Evolutionary conservation across 2,888 invertebrate genomes (phyloP), one percentile per base, ranked within the genome.

Genomic region (Dynastes maya): DNA sequence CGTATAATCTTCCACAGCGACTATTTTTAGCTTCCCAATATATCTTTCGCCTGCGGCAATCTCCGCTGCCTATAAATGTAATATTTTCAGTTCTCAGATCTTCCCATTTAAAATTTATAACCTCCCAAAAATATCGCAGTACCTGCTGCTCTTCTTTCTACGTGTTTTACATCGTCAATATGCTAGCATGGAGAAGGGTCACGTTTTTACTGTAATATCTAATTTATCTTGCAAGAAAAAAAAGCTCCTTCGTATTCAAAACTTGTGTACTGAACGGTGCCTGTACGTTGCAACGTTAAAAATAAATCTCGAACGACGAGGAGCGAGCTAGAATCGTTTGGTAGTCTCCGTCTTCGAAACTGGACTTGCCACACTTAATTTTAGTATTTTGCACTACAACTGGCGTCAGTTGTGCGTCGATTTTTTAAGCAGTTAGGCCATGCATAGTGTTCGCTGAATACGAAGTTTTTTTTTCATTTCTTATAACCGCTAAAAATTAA

Each of bases 371-470:
- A 22, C 63, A 32, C 68, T 76, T 77, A 71, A 77, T 76, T 79
- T 79, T 76, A 79, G 79, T 79, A 76, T 79, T 79, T 79, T 72
- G 79, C 79, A 77, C 64, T 63, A 63, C 77, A 40, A 45, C 70
- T 40, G 49, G 49, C 45, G 68, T 68, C 67, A 68, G 76, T 72
- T 72, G 72, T 45, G 58, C 55, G 72, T 61, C 27, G 67, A 76
- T 76, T 76, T 76, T 65, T 64, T 76, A 51, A 76, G 51, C 49
- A 49, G 49, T 37, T 65, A 76, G 65, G 65, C 22, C 76, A 65
- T 76, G 65, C 65, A 67, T 58, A 58, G 76, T 76, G 64, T 40
- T 9, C 40, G 63, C 13, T 29, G 27, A 61, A 61, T 27, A 8
- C 27, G 27, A 49, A 37, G 65, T 65, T 65, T 45, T 63, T 63